Evolutionary conservation across 35 echinoderm and acorn worm genomes (phyloP), one percentile per base, ranked within the genome.

Genomic region (Anneissia japonica): DNA sequence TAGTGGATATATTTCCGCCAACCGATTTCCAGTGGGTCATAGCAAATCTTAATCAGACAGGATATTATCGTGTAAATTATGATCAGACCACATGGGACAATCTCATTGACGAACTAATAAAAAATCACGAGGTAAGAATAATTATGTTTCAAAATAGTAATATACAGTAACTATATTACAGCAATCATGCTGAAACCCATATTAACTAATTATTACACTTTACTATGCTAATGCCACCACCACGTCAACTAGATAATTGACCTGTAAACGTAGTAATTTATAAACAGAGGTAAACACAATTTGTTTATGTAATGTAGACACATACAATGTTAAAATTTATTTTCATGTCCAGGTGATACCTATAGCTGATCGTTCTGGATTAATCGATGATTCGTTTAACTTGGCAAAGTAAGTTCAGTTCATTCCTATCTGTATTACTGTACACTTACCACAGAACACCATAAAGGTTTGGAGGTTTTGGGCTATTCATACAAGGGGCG

Each of bases 341-440:
- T 64, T 64, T 23, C 10, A 16, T 34, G 72, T 56, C 12, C 37
- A 94, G 93, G 51, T 29, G 2, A 88, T 95, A 6, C 84, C 77
- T 7, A 78, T 88, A 45, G 46, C 45, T 36, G 88, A 93, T 79
- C 35, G 95, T 34, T 79, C 95, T 31, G 91, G 91, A 4, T 51
- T 97, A 1, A 56, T 97, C 11, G 95, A 97, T 45, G 95, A 97
- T 84, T 81, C 95, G 35, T 97, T 97, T 74, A 90, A 97, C 39
- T 73, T 97, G 30, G 95, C 91, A 35, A 86, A 86, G 95, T 93
- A 90, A 84, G 81, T 34, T 64, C n/a, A n/a, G n/a, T n/a, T n/a
- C n/a, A n/a, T n/a, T n/a, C n/a, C n/a, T n/a, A n/a, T n/a, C n/a
- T n/a, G n/a, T n/a, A n/a, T n/a, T n/a, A n/a, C n/a, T n/a, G n/a